Evolutionary conservation across 2,888 invertebrate genomes (phyloP).

Genomic region (Andrena dorsata): DNA sequence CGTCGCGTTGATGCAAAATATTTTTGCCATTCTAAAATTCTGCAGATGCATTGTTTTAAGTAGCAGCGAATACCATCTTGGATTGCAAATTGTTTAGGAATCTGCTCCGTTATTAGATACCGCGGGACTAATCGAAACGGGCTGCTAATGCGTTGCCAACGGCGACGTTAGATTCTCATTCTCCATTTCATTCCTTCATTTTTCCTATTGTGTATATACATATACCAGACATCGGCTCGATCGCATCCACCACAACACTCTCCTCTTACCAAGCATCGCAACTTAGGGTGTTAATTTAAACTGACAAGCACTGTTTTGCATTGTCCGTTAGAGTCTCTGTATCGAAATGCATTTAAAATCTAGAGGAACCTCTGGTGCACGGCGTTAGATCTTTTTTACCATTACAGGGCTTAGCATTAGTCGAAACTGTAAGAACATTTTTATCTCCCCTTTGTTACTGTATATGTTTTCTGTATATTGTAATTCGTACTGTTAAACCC

Average conservation of each 20-base stretch:
- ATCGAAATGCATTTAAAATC: slow-evolving; percentile 42
- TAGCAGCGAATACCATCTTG: slow-evolving; percentile 66
- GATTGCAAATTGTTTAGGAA: slow-evolving; percentile 74
- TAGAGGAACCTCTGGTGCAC: slow-evolving; percentile 8
- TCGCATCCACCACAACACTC: not conserved
- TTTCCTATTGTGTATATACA: slow-evolving; percentile 25
- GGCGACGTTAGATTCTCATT: slow-evolving; percentile 23
- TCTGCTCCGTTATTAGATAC: not conserved
- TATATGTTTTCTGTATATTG: slow-evolving; percentile 19
- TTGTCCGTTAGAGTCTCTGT: slow-evolving; percentile 11
- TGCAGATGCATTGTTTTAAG: slow-evolving; percentile 64
- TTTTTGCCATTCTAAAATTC: slow-evolving; percentile 67
- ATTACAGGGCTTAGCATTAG: slow-evolving; percentile 30
- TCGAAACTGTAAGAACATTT: slow-evolving; percentile 41
- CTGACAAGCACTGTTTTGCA: slow-evolving; percentile 20
- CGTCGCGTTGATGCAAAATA: slow-evolving; percentile 63
- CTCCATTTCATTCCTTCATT: slow-evolving; percentile 16
- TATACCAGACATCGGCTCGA: not conserved
- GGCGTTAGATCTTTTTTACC: slow-evolving; percentile 51
- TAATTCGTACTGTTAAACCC: not conserved
- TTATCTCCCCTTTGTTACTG: slow-evolving; percentile 29
- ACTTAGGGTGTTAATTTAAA: not conserved
- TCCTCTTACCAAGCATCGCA: slow-evolving; percentile 15
- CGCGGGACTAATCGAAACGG: not conserved
- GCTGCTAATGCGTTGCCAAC: slow-evolving; percentile 25